Percentiles rank a stretch among this genome's conserved stretches.
These are phyloP conservation scores for Chunga burmeisteri DNA, from an alignment of 2,113 vertebrate genomes.

Conservation along the genomic window DNA sequence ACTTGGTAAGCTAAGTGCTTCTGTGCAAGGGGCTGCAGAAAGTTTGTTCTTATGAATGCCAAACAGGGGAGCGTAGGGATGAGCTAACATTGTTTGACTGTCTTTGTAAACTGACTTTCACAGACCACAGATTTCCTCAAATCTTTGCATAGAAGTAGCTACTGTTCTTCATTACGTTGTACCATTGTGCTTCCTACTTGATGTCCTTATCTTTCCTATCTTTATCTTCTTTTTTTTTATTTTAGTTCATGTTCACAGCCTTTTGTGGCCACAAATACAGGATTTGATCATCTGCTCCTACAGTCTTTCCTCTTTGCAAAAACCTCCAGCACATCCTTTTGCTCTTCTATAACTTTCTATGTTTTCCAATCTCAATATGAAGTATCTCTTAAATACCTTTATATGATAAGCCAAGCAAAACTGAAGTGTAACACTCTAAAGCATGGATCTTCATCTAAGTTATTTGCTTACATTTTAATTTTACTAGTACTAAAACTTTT, in stretches of 20 bases:
- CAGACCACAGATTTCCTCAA: neutral
- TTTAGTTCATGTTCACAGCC: neutral
- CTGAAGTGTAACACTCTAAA: neutral
- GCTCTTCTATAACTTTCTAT: neutral
- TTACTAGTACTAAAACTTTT: neutral
- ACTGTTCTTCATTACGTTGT: neutral
- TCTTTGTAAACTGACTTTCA: neutral
- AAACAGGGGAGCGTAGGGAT: neutral
- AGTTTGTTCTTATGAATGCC: neutral
- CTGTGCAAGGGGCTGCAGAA: neutral
- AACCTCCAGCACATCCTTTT: neutral
- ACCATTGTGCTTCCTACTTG: neutral
- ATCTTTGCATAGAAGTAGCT: neutral
- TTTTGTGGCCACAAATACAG: neutral
- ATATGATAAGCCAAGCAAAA: neutral
- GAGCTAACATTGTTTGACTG: neutral
- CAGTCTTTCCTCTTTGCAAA: neutral
- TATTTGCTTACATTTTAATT: neutral
- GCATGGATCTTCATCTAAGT: neutral
- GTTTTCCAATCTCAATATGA: neutral
- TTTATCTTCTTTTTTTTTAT: neutral
- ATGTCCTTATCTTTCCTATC: neutral
- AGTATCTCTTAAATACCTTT: neutral
- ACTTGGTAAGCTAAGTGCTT: neutral
- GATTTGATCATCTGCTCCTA: neutral